Evolutionary conservation across 2,113 vertebrate species (phyloP).

Genomic region (Thinocorus orbignyianus): DNA sequence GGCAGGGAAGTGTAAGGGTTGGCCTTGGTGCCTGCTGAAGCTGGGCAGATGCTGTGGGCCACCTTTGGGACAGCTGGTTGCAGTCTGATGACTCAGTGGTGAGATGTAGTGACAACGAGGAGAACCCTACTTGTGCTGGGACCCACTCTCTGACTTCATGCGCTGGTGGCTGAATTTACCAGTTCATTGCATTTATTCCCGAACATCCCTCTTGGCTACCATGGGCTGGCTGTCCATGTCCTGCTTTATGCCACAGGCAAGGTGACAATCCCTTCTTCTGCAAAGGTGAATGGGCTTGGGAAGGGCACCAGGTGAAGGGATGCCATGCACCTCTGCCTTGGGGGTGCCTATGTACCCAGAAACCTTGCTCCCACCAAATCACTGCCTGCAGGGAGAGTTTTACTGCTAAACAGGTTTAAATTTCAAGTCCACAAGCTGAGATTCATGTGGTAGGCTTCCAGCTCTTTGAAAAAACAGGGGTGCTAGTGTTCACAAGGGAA

Average conservation of each 20-base stretch:
- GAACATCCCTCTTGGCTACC: background rate
- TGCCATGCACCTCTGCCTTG: accelerated
- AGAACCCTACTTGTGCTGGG: background rate
- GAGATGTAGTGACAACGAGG: background rate
- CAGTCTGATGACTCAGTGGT: accelerated
- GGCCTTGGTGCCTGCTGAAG: background rate
- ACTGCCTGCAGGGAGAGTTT: background rate
- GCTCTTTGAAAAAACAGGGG: background rate
- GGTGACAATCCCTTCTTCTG: background rate
- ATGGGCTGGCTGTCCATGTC: background rate
- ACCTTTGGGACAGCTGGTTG: background rate
- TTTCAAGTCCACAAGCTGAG: background rate
- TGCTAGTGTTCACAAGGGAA: background rate
- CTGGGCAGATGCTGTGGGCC: background rate
- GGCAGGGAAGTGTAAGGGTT: background rate
- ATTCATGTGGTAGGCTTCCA: background rate
- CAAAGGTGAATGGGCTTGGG: background rate
- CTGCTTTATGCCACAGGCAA: background rate
- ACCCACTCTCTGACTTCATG: background rate
- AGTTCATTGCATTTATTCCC: background rate
- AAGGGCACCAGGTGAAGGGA: background rate
- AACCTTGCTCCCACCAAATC: background rate
- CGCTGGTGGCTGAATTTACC: background rate
- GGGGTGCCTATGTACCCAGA: background rate
- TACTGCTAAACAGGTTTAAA: background rate